Evolutionary conservation across 2,888 invertebrate species (phyloP).

Genomic region (Corbicula japonica): DNA sequence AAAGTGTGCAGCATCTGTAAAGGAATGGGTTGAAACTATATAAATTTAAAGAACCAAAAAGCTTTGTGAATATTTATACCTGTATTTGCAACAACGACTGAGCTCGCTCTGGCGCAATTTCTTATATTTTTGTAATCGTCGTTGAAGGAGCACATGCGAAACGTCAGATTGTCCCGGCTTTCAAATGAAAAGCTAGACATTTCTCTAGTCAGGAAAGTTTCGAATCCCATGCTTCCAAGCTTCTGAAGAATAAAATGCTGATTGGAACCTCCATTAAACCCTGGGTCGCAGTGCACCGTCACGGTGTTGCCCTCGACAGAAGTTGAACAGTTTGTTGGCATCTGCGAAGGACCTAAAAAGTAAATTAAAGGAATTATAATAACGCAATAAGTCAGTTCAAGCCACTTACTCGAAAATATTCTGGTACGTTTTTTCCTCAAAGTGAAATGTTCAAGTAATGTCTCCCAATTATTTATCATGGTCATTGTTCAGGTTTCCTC

Average conservation of each 20-base stretch:
- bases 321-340: conserved; percentile 44
- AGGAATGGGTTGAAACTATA: no score
- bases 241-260: conserved; percentile 51
- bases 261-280: conserved; percentile 56
- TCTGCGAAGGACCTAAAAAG: conserved; percentile 51
- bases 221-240: conserved; percentile 15
- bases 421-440: no score
- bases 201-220: conserved; percentile 26
- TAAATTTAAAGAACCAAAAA: no score
- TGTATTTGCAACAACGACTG: background rate
- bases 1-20: no score
- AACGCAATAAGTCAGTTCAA: no score
- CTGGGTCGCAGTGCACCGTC: conserved; percentile 36
- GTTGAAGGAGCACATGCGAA: conserved; percentile 57
- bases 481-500: no score
- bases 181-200: conserved; percentile 33
- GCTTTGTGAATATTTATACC: no score
- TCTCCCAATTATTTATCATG: no score
- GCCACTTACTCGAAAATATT: no score
- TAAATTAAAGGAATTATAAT: no score
- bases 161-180: conserved; percentile 31
- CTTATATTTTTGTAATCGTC: conserved; percentile 22
- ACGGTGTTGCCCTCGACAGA: background rate
- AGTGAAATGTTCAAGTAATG: no score
- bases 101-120: conserved; percentile 12